These are phyloP conservation scores for Micrasema minimum DNA, from an alignment of 1,140 invertebrate species.

Conservation along the genomic window DNA sequence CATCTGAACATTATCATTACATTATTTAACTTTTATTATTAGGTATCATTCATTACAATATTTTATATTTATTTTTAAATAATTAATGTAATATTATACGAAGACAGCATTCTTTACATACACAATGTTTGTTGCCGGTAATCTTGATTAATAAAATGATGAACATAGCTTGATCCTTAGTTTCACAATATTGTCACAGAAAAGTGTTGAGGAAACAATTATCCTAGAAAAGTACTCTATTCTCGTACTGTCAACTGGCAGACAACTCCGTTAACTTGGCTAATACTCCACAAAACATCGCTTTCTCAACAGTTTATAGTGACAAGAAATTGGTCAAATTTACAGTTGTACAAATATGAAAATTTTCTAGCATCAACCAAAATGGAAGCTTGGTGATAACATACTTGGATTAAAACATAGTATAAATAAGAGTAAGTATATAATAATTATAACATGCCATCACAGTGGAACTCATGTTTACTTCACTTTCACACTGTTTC, in stretches of 20 bases:
- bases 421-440: constrained; percentile 46
- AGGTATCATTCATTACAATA: constrained; percentile 53
- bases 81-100: constrained; percentile 49
- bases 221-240: neutral
- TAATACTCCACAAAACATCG: neutral
- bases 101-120: constrained; percentile 48
- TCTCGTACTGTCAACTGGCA: no score
- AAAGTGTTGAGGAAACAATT: constrained; percentile 37
- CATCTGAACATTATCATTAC: constrained; percentile 52
- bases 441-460: constrained; percentile 28
- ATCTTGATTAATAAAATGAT: constrained; percentile 45
- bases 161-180: constrained; percentile 47
- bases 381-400: constrained; percentile 27
- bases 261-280: no score
- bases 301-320: constrained; percentile 46
- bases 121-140: constrained; percentile 39
- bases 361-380: constrained; percentile 38
- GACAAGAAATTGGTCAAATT: constrained; percentile 49
- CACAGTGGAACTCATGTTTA: constrained; percentile 40
- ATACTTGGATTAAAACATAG: constrained; percentile 24
- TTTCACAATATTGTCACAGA: constrained; percentile 47
- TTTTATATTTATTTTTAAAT: constrained; percentile 51
- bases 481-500: constrained; percentile 8
- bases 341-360: constrained; percentile 53
- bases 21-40: constrained; percentile 53